Evolutionary conservation across 2,113 vertebrate species (phyloP).

Genomic region (Ptychochromis oligacanthus): DNA sequence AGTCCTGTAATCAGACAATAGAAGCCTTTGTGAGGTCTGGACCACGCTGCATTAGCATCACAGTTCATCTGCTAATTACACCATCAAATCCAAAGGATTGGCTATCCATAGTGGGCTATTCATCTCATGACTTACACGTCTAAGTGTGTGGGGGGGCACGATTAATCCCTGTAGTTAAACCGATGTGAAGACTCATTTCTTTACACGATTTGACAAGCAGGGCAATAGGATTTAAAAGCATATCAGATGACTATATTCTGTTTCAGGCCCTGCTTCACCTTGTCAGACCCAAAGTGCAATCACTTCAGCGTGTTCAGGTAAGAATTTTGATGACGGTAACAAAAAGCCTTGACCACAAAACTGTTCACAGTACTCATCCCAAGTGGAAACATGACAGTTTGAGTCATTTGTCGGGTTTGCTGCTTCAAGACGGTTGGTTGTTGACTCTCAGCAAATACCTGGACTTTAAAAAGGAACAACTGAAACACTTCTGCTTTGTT

Average conservation of each 20-base stretch:
- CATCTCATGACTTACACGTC: conserved; percentile 63
- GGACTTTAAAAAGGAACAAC: conserved; percentile 60
- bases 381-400: conserved; percentile 44
- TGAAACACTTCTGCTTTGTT: conserved; percentile 56
- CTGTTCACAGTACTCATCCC: conserved; percentile 23
- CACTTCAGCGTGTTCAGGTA: conserved; percentile 19
- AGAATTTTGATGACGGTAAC: neutral
- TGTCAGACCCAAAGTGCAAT: neutral
- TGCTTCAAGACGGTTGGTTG: conserved; percentile 36
- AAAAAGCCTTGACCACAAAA: conserved; percentile 13
- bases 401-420: conserved; percentile 46
- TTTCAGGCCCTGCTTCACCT: conserved; percentile 38
- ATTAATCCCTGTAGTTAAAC: conserved; percentile 66
- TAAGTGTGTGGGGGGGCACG: conserved; percentile 2
- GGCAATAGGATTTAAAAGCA: conserved; percentile 56
- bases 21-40: conserved; percentile 51
- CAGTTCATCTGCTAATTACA: conserved; percentile 67
- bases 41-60: conserved; percentile 48
- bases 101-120: conserved; percentile 35
- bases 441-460: conserved; percentile 55
- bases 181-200: conserved; percentile 61
- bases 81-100: conserved; percentile 50
- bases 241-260: conserved; percentile 57
- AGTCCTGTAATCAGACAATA: conserved; percentile 44
- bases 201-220: conserved; percentile 61